Percentiles rank a stretch among this genome's conserved stretches.
These are phyloP conservation scores for Conchocele bisecta DNA, from an alignment of 2,888 invertebrate genomes.

Conservation along the genomic window DNA sequence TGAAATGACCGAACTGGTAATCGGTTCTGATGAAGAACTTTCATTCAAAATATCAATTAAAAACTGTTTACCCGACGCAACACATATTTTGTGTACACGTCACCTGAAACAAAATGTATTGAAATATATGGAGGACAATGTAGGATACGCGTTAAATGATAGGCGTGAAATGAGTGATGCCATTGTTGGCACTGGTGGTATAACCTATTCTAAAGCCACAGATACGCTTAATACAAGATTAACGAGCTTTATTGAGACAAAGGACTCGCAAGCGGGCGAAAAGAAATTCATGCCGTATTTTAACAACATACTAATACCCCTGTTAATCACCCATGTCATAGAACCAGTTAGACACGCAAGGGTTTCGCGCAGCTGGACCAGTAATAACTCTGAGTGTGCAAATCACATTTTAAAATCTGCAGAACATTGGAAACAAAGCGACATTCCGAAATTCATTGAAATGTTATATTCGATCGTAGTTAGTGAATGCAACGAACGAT, in stretches of 20 bases:
- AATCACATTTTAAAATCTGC: conserved; percentile 38
- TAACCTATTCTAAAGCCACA: not conserved
- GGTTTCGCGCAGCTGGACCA: conserved; percentile 3
- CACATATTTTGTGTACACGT: too few relatives aligned
- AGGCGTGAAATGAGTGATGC: not conserved
- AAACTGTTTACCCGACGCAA: too few relatives aligned
- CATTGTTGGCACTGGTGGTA: not conserved
- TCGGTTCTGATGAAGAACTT: too few relatives aligned
- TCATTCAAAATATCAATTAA: too few relatives aligned
- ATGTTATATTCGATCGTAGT: not conserved
- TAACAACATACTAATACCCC: conserved; percentile 1
- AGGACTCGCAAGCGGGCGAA: not conserved
- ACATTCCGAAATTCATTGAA: conserved; percentile 24
- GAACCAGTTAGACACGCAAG: conserved; percentile 2
- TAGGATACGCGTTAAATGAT: not conserved
- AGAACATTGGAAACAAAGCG: conserved; percentile 1
- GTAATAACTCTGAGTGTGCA: conserved; percentile 29
- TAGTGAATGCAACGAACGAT: conserved; percentile 3
- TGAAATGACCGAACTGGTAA: too few relatives aligned
- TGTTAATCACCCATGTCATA: conserved; percentile 11
- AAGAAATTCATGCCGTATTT: conserved; percentile 3
- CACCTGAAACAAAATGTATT: not conserved
- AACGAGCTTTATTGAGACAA: not conserved
- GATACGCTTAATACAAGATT: not conserved
- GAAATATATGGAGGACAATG: not conserved